These are phyloP conservation scores for Carduelis carduelis DNA, from an alignment of 2,797 vertebrate species.

Conservation along the genomic window DNA sequence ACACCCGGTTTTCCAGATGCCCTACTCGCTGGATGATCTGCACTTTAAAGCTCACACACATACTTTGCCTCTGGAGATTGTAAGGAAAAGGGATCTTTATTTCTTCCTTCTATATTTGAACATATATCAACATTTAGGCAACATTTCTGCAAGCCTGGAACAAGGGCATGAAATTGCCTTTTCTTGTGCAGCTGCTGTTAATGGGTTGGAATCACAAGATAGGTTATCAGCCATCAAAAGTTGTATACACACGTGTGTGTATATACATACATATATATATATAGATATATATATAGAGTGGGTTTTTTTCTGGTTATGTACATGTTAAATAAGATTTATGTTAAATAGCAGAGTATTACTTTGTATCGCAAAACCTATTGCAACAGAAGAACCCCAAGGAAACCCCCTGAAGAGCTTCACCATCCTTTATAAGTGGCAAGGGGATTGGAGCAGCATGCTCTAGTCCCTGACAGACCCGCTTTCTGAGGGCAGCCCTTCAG, in stretches of 20 bases:
- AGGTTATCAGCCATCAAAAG: not conserved
- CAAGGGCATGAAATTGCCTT: not conserved
- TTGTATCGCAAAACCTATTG: not conserved
- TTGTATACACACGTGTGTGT: not conserved
- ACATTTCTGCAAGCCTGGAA: not conserved
- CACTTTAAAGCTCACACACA: not conserved
- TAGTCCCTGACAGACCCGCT: constrained; percentile 90
- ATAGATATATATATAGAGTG: not conserved
- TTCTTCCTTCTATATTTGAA: not conserved
- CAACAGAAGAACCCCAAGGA: not conserved
- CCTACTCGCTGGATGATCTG: not conserved
- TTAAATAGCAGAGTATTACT: constrained; percentile 65
- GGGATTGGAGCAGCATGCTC: not conserved
- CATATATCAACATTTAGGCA: not conserved
- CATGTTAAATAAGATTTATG: constrained; percentile 62
- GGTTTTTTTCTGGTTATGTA: constrained; percentile 56
- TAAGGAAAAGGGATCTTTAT: not conserved
- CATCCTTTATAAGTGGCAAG: not conserved
- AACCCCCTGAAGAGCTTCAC: not conserved
- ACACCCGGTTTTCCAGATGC: not conserved
- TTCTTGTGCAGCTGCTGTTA: not conserved
- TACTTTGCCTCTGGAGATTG: not conserved
- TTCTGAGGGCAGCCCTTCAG: constrained; percentile 89
- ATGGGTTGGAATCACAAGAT: not conserved
- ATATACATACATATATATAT: not conserved